Evolutionary conservation across 1,140 invertebrate genomes (phyloP).

Genomic region (Drosophila serrata): DNA sequence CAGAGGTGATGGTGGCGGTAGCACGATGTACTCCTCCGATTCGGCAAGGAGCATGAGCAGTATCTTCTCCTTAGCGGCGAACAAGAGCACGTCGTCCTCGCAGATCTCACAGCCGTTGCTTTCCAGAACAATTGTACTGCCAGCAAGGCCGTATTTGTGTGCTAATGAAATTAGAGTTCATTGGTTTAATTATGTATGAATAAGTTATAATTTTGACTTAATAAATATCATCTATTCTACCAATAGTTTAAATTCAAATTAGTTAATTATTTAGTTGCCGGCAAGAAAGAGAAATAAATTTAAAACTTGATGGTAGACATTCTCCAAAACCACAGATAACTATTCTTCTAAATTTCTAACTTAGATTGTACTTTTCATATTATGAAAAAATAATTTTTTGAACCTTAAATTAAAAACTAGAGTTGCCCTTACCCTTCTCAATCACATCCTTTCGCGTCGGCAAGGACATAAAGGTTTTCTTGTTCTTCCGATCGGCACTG

Average conservation of each 20-base stretch:
- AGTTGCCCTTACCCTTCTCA: conserved; percentile 59
- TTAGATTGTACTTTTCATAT: not conserved
- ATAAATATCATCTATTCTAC: no score
- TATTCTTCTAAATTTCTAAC: not conserved
- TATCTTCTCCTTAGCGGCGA: conserved; percentile 74
- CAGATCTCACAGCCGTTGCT: conserved; percentile 76
- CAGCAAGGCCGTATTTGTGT: conserved; percentile 67
- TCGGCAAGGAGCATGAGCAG: conserved; percentile 67
- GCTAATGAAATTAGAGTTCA: conserved; percentile 28
- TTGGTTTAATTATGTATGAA: not conserved
- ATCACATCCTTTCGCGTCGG: conserved; percentile 73
- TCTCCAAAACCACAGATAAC: not conserved
- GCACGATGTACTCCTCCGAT: conserved; percentile 65
- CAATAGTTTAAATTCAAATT: no score
- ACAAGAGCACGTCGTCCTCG: conserved; percentile 69
- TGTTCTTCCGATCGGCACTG: conserved; percentile 71
- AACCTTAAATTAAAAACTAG: not conserved
- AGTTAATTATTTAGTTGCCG: not conserved
- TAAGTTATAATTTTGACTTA: no score
- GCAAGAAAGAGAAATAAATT: not conserved
- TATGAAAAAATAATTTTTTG: not conserved
- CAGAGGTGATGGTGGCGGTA: conserved; percentile 69
- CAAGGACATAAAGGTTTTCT: conserved; percentile 75
- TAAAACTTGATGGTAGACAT: not conserved
- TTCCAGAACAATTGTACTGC: conserved; percentile 70